Conservation (phyloP, 2,113 vertebrate species). For the Leucoraja erinaceus region DNA sequence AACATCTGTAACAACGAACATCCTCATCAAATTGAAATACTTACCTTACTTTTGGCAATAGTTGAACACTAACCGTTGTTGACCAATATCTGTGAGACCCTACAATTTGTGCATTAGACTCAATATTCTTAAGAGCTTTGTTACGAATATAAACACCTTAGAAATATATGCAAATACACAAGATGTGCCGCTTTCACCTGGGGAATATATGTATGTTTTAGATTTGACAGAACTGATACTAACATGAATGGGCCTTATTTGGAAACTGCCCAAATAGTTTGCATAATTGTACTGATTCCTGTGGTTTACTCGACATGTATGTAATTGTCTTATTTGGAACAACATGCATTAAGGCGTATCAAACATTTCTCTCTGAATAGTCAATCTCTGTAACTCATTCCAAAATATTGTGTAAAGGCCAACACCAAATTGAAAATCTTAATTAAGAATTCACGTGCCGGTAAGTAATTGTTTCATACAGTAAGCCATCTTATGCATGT, state of each 20-base stretch:
- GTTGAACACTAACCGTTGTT: neutral
- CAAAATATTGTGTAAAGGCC: neutral
- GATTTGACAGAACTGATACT: neutral
- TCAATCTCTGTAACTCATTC: neutral
- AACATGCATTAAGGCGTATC: neutral
- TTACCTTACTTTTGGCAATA: neutral
- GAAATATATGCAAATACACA: neutral
- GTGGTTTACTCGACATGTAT: neutral
- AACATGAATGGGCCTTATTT: neutral
- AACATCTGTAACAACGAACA: neutral
- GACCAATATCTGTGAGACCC: neutral
- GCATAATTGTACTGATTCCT: neutral
- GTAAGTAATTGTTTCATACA: neutral
- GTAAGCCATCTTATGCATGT: neutral
- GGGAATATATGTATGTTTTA: neutral
- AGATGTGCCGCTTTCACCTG: neutral
- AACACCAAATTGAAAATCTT: slow-evolving; percentile 6
- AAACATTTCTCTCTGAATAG: neutral
- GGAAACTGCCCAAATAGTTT: neutral
- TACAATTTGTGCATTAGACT: neutral
- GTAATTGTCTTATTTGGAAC: neutral
- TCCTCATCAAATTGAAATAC: neutral
- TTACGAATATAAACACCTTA: neutral
- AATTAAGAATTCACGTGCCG: neutral
- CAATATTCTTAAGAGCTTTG: neutral